Percentiles rank a stretch among this genome's conserved stretches.
phyloP scores from a whole-genome alignment of 2,797 vertebrate species.

The Apogon talboti region DNA sequence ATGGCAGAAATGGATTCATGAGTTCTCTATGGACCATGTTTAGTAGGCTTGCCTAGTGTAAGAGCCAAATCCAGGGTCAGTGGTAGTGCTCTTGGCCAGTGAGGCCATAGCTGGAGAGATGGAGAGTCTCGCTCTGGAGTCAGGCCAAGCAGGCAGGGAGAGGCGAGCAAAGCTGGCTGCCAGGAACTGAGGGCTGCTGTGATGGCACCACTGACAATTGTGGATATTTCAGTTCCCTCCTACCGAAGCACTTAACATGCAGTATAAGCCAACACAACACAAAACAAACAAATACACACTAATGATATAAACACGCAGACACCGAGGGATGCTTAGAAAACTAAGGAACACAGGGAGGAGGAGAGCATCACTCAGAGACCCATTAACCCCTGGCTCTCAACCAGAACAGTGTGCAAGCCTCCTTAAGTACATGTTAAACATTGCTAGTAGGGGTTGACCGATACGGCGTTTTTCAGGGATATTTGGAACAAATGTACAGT shows the following conservation, averaged over 20 bases:
- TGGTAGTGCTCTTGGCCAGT: conserved; percentile 52
- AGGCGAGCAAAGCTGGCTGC: conserved; percentile 59
- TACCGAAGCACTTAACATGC: conserved; percentile 73
- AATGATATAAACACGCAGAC: conserved; percentile 70
- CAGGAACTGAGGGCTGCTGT: conserved; percentile 60
- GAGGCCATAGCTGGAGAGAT: conserved; percentile 45
- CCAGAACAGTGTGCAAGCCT: conserved; percentile 71
- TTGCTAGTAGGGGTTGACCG: conserved; percentile 36
- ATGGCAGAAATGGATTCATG: conserved; percentile 59
- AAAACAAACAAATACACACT: conserved; percentile 45
- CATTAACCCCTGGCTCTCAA: conserved; percentile 79
- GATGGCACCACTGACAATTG: conserved; percentile 67
- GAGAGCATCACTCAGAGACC: conserved; percentile 77
- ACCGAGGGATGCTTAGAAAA: conserved; percentile 62
- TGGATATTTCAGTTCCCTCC: conserved; percentile 53
- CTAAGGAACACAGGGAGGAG: conserved; percentile 65
- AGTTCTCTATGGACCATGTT: conserved; percentile 58
- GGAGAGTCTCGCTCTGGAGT: conserved; percentile 58
- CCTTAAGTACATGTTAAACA: conserved; percentile 69
- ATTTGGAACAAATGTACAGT: neutral
- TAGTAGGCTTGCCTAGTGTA: conserved; percentile 47
- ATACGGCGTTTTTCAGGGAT: conserved; percentile 40
- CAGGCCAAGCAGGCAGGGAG: conserved; percentile 58
- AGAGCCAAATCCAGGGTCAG: conserved; percentile 60
- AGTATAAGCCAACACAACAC: conserved; percentile 65